phyloP scores from a whole-genome alignment of 2,888 invertebrate genomes.

The Andrena dorsata region DNA sequence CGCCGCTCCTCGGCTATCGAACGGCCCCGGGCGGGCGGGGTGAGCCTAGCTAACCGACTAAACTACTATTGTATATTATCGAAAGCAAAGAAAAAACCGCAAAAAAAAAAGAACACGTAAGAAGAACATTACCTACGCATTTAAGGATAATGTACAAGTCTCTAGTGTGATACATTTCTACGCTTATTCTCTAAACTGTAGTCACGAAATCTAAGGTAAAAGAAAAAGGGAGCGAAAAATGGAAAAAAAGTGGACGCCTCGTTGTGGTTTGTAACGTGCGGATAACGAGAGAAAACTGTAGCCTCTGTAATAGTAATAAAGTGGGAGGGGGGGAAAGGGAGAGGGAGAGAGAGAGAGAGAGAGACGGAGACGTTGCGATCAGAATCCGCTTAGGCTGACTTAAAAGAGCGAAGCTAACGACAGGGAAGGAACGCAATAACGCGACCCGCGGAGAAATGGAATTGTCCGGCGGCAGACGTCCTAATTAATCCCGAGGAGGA shows the following conservation, averaged over 20 bases:
- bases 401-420: constrained; percentile 33
- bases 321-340: constrained; percentile 2
- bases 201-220: constrained; percentile 75
- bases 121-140: constrained; percentile 77
- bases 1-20: constrained; percentile 1
- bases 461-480: constrained; percentile 59
- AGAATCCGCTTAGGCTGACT: constrained; percentile 59
- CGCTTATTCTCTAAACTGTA: constrained; percentile 83
- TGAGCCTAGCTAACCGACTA: constrained; percentile 61
- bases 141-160: constrained; percentile 82
- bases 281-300: constrained; percentile 51
- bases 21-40: constrained; percentile 14
- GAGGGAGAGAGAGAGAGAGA: constrained; percentile 11
- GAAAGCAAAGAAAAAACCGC: constrained; percentile 11
- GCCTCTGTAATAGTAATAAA: constrained; percentile 63
- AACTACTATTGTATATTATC: constrained; percentile 63
- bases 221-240: constrained; percentile 1
- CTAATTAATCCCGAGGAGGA: constrained; percentile 49
- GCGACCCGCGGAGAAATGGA: constrained; percentile 53
- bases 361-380: constrained; percentile 42
- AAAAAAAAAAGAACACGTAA: constrained; percentile 37
- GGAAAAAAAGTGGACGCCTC: constrained; percentile 65
- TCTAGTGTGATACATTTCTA: constrained; percentile 84
- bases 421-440: constrained; percentile 6
- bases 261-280: constrained; percentile 69